phyloP scores from a whole-genome alignment of 2,113 vertebrate species.

The Pithys albifrons region DNA sequence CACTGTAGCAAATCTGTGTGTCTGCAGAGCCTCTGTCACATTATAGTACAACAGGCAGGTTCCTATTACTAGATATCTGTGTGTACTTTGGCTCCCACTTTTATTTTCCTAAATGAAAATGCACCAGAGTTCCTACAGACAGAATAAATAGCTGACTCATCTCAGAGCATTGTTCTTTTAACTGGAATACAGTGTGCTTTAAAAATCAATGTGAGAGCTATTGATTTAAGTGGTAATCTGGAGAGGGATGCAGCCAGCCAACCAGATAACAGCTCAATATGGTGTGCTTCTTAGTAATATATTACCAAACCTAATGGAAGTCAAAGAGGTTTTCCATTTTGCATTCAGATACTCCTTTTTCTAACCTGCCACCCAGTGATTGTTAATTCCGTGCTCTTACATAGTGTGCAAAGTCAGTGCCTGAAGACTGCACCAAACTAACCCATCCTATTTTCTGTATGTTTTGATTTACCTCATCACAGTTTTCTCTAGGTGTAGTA shows the following conservation, averaged over 20 bases:
- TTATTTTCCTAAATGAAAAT: background rate
- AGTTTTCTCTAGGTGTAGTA: background rate
- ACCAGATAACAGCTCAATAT: constrained; percentile 37
- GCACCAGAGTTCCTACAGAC: background rate
- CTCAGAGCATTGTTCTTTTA: constrained; percentile 50
- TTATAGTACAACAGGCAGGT: background rate
- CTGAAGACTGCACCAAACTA: background rate
- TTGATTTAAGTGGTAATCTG: constrained; percentile 67
- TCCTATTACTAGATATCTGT: background rate
- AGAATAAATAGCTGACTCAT: constrained; percentile 65
- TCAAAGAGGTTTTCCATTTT: constrained; percentile 39
- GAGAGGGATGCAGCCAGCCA: constrained; percentile 40
- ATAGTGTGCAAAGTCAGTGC: background rate
- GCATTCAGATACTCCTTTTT: background rate
- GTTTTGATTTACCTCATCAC: background rate
- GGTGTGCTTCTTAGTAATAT: background rate
- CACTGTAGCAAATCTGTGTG: background rate
- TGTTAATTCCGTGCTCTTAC: background rate
- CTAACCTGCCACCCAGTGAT: background rate
- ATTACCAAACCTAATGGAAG: constrained; percentile 56
- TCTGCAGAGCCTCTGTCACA: background rate
- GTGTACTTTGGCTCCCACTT: background rate
- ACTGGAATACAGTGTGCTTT: constrained; percentile 63
- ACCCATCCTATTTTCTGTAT: background rate
- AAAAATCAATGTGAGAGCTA: constrained; percentile 71